Conservation (phyloP, 2,113 vertebrate species). For the Gobiocypris rarus region DNA sequence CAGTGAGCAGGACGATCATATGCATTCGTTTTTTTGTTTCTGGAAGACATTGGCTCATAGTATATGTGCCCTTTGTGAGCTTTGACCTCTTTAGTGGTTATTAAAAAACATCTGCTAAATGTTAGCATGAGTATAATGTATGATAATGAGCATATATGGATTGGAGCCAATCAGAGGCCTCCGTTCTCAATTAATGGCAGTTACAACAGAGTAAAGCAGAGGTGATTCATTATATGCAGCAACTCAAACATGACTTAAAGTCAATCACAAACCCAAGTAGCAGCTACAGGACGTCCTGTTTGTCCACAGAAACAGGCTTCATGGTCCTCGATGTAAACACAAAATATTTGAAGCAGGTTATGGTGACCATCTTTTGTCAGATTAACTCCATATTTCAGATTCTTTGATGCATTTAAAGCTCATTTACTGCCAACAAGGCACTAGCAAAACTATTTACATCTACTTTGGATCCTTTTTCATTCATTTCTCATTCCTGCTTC, state of each 20-base stretch:
- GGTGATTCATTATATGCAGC: background rate
- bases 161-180: background rate
- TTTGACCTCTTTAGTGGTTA: constrained; percentile 25
- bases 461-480: background rate
- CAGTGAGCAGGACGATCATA: background rate
- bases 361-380: background rate
- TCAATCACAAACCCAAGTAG: background rate
- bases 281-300: constrained; percentile 18
- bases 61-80: background rate
- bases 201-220: background rate
- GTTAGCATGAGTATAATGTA: background rate
- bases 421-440: constrained; percentile 10
- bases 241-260: background rate
- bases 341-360: background rate
- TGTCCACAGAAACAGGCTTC: background rate
- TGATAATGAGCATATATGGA: background rate
- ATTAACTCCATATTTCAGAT: background rate
- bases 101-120: background rate
- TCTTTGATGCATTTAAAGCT: background rate
- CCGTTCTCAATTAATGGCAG: background rate
- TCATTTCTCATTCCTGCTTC: background rate
- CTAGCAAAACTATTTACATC: constrained; percentile 1
- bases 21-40: background rate
- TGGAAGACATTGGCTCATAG: background rate
- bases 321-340: constrained; percentile 11